Evolutionary conservation across 2,888 invertebrate genomes (phyloP).

Genomic region (Nemotelus pantherinus): DNA sequence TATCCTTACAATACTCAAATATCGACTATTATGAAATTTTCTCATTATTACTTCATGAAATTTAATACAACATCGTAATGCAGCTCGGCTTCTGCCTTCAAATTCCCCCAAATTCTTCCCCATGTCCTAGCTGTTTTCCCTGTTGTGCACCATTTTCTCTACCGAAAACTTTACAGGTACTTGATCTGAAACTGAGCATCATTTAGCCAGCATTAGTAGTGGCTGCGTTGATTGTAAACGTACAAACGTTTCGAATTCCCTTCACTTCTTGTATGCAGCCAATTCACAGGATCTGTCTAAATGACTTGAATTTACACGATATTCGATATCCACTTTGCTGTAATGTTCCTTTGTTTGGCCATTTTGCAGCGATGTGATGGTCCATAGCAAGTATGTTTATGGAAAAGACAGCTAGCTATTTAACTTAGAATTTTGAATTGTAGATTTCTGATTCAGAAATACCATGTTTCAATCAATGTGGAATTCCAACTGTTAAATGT

Average conservation of each 20-base stretch:
- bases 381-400: neutral
- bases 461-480: neutral
- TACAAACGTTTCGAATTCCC: neutral
- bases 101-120: no score
- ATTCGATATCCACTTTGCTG: neutral
- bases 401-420: neutral
- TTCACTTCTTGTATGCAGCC: neutral
- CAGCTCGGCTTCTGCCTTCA: neutral
- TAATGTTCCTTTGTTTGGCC: no score
- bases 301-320: neutral
- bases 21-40: slow-evolving; percentile 46
- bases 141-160: no score
- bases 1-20: no score
- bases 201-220: no score
- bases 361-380: no score
- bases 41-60: slow-evolving; percentile 43
- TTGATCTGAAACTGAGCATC: no score
- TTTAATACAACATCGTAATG: neutral
- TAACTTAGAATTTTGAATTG: neutral
- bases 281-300: slow-evolving; percentile 7
- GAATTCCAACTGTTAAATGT: neutral
- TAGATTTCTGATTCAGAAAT: slow-evolving; percentile 13
- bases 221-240: neutral
- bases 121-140: no score
- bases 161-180: no score